phyloP scores from a whole-genome alignment of 2,888 invertebrate genomes.

The Tachina fera region DNA sequence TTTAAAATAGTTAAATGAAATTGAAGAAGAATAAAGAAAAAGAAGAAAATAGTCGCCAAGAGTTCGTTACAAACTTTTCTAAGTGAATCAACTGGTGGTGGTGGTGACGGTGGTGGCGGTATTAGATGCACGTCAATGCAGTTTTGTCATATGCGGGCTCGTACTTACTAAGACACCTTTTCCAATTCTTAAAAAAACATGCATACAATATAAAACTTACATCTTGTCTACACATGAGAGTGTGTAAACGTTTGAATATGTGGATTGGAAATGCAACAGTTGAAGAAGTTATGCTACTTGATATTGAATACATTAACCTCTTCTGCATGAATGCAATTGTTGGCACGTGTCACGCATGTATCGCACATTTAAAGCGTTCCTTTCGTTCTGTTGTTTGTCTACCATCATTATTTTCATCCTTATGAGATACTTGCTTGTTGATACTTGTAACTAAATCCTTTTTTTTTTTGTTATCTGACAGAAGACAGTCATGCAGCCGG shows the following conservation, averaged over 20 bases:
- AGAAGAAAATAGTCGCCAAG: slow-evolving; percentile 7
- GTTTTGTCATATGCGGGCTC: slow-evolving; percentile 43
- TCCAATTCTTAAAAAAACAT: background rate
- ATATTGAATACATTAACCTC: slow-evolving; percentile 53
- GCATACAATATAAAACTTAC: slow-evolving; percentile 2
- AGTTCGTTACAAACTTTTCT: slow-evolving; percentile 20
- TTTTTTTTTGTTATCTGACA: background rate
- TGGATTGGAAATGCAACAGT: slow-evolving; percentile 48
- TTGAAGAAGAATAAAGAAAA: background rate
- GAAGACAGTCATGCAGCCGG: background rate
- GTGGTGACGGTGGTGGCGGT: slow-evolving; percentile 27
- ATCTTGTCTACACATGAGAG: background rate
- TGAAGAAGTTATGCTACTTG: slow-evolving; percentile 10
- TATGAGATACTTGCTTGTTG: too few species aligned
- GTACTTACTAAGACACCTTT: slow-evolving; percentile 8
- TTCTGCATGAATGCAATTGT: slow-evolving; percentile 32
- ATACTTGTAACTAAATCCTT: slow-evolving; percentile 30
- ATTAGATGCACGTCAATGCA: slow-evolving; percentile 50
- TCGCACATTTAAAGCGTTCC: slow-evolving; percentile 39
- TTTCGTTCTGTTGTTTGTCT: slow-evolving; percentile 20
- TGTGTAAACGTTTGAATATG: background rate
- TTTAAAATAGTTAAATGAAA: slow-evolving; percentile 27
- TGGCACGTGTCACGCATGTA: slow-evolving; percentile 68
- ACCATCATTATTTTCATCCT: slow-evolving; percentile 1
- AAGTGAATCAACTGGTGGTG: slow-evolving; percentile 53